These are phyloP conservation scores for Erythrolamprus reginae DNA, from an alignment of 2,113 vertebrate species.

Conservation along the genomic window DNA sequence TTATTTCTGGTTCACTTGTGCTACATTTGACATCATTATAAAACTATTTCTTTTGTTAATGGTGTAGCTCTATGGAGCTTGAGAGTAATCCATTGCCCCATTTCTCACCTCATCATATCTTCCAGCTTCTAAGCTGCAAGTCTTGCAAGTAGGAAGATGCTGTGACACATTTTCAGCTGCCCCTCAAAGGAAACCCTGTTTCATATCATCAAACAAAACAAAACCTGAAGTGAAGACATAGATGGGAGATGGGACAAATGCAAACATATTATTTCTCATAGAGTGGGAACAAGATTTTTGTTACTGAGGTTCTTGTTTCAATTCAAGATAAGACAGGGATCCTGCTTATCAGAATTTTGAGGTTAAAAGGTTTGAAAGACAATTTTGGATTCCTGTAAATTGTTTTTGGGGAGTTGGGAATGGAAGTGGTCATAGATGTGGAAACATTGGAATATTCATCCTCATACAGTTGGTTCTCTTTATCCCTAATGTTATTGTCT, in stretches of 20 bases:
- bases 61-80: not conserved
- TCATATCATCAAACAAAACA: not conserved
- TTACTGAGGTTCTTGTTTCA: not conserved
- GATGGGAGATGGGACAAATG: not conserved
- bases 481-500: not conserved
- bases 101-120: not conserved
- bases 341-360: not conserved
- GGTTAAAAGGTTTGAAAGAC: not conserved
- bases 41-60: not conserved
- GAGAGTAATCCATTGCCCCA: not conserved
- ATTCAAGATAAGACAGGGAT: not conserved
- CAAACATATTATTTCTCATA: not conserved
- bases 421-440: not conserved
- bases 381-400: not conserved
- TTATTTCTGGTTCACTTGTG: not conserved
- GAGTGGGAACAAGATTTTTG: not conserved
- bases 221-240: not conserved
- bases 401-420: not conserved
- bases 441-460: not conserved
- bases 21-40: not conserved
- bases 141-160: not conserved
- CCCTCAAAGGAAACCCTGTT: not conserved
- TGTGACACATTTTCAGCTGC: not conserved
- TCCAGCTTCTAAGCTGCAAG: not conserved
- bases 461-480: not conserved